Conservation (phyloP, 1,140 invertebrate genomes). For the Neuroterus valhalla region DNA sequence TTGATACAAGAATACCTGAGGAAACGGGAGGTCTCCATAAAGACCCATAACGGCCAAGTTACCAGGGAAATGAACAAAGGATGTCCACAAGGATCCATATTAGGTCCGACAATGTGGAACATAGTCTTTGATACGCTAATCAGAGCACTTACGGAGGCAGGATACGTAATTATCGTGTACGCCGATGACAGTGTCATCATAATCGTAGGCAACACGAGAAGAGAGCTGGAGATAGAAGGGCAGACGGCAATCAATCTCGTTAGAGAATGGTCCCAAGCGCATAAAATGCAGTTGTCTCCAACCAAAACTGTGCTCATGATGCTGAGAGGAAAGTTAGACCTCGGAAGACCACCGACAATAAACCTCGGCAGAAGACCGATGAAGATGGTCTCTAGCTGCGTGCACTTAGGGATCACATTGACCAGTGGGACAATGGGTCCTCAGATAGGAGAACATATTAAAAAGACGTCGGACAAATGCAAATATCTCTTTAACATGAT, state of each 20-base stretch:
- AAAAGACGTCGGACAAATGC: neutral
- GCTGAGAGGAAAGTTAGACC: slow-evolving; percentile 39
- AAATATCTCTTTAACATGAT: slow-evolving; percentile 27
- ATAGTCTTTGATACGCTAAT: slow-evolving; percentile 67
- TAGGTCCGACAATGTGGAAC: slow-evolving; percentile 70
- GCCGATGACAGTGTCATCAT: slow-evolving; percentile 65
- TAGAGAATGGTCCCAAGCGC: slow-evolving; percentile 49
- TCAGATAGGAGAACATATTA: neutral
- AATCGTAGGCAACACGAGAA: slow-evolving; percentile 51
- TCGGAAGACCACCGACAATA: slow-evolving; percentile 27
- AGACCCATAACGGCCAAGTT: slow-evolving; percentile 33
- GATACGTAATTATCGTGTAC: slow-evolving; percentile 55
- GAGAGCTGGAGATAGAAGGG: slow-evolving; percentile 48
- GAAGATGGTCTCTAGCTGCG: neutral
- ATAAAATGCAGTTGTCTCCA: slow-evolving; percentile 42
- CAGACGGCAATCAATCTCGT: slow-evolving; percentile 34
- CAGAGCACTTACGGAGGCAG: slow-evolving; percentile 47
- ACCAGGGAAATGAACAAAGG: slow-evolving; percentile 60
- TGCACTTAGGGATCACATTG: slow-evolving; percentile 41
- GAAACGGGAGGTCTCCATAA: slow-evolving; percentile 49
- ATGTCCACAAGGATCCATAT: slow-evolving; percentile 72
- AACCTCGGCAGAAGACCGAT: neutral
- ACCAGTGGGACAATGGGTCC: neutral
- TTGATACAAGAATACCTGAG: slow-evolving; percentile 63
- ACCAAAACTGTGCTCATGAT: slow-evolving; percentile 45